Conservation (phyloP, 2,797 vertebrate genomes). For the Neosilurus hyrtlii region DNA sequence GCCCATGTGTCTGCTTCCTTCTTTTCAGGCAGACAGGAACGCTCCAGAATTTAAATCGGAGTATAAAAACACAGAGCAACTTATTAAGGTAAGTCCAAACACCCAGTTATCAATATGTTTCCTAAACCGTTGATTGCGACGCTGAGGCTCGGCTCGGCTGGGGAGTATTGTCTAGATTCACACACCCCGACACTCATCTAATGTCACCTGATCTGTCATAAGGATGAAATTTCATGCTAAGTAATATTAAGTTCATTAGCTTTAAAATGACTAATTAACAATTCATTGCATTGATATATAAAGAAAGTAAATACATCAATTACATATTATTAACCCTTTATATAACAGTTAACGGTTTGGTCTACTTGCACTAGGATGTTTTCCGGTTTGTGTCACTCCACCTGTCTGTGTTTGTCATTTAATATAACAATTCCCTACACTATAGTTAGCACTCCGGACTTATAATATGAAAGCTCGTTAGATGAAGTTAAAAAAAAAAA, state of each 20-base stretch:
- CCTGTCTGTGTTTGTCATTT: not conserved
- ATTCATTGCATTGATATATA: not conserved
- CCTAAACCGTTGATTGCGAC: too few species aligned
- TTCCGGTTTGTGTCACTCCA: not conserved
- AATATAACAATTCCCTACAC: too few species aligned
- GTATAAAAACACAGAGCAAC: slow-evolving; percentile 85
- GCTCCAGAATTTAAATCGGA: slow-evolving; percentile 81
- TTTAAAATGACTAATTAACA: not conserved
- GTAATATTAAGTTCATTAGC: not conserved
- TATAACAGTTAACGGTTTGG: too few species aligned
- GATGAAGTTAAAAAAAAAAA: not conserved
- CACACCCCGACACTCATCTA: not conserved
- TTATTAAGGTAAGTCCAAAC: slow-evolving; percentile 83
- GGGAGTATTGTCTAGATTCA: not conserved
- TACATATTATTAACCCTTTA: too few species aligned
- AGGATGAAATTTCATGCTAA: not conserved
- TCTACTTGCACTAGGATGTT: not conserved
- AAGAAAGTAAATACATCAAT: too few species aligned
- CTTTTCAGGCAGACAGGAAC: slow-evolving; percentile 82
- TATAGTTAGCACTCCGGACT: not conserved
- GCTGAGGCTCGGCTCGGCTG: not conserved
- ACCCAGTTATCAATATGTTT: not conserved
- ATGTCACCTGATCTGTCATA: not conserved
- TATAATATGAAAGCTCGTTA: not conserved
- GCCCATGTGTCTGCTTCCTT: not conserved